A percentile compares a stretch with the other conserved stretches of the same genome.
Conservation (phyloP, 2,113 vertebrate species). For the Apus apus region DNA sequence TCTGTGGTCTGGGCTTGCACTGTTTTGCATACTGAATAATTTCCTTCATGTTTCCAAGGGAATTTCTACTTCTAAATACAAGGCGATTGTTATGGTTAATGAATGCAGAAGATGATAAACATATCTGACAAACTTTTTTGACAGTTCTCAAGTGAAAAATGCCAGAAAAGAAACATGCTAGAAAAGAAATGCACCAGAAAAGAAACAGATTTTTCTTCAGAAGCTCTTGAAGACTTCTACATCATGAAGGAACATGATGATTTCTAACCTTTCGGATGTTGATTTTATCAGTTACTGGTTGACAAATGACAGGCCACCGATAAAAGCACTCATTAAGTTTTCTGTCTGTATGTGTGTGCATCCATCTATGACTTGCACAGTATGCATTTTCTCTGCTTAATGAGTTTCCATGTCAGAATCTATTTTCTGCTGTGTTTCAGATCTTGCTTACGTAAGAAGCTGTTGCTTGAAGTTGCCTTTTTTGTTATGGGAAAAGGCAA, state of each 20-base stretch:
- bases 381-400: not conserved
- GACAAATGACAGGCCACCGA: not conserved
- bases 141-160: not conserved
- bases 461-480: not conserved
- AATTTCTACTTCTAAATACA: not conserved
- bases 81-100: not conserved
- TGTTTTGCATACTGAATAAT: not conserved
- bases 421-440: not conserved
- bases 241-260: not conserved
- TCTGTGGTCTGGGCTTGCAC: fast-evolving
- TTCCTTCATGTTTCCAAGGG: not conserved
- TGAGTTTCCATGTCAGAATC: not conserved
- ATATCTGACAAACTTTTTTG: not conserved
- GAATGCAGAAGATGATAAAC: not conserved
- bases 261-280: not conserved
- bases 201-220: not conserved
- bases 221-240: not conserved
- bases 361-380: not conserved
- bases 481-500: not conserved
- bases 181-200: not conserved
- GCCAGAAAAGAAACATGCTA: not conserved
- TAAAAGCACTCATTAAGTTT: constrained; percentile 18
- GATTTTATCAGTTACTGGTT: not conserved
- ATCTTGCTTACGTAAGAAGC: not conserved
- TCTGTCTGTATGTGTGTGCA: not conserved